phyloP scores from a whole-genome alignment of 37 sponge, comb jelly and placozoan genomes.

The Spongia lamella region DNA sequence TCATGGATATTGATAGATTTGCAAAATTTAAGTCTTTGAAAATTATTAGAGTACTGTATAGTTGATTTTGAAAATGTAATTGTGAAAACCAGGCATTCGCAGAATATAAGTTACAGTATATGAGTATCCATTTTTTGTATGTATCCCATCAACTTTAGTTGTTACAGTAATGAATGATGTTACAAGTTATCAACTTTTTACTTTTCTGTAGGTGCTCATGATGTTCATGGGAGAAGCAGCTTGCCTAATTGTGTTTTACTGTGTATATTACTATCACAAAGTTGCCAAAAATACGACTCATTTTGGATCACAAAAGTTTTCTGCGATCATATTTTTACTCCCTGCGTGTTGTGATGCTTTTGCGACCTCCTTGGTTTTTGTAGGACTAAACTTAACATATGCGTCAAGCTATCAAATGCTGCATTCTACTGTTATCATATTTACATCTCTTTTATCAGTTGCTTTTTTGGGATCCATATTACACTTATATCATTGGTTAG shows the following conservation, averaged over 20 bases:
- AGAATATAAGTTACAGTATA: no score
- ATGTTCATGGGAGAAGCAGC: conserved; percentile 95
- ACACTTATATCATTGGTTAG: conserved; percentile 72
- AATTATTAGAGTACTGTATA: no score
- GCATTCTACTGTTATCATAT: conserved; percentile 94
- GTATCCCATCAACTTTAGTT: no score
- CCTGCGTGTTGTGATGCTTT: conserved; percentile 91
- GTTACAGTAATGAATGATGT: no score
- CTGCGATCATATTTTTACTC: conserved; percentile 83
- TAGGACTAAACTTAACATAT: conserved; percentile 93
- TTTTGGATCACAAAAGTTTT: conserved; percentile 83
- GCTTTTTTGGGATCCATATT: conserved; percentile 78
- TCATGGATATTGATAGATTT: no score
- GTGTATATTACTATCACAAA: conserved; percentile 50
- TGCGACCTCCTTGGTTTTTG: conserved; percentile 88
- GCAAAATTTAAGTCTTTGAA: no score
- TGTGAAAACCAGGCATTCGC: no score
- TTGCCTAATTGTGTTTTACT: conserved; percentile 84
- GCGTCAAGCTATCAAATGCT: conserved; percentile 96
- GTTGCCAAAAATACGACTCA: conserved; percentile 37
- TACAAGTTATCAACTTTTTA: no score
- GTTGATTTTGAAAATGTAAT: no score
- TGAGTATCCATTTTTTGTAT: no score
- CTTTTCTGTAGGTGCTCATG: conserved; percentile 54
- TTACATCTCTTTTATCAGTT: conserved; percentile 92